phyloP scores from a whole-genome alignment of 2,888 invertebrate genomes.

The Acanthosepion lycidas region DNA sequence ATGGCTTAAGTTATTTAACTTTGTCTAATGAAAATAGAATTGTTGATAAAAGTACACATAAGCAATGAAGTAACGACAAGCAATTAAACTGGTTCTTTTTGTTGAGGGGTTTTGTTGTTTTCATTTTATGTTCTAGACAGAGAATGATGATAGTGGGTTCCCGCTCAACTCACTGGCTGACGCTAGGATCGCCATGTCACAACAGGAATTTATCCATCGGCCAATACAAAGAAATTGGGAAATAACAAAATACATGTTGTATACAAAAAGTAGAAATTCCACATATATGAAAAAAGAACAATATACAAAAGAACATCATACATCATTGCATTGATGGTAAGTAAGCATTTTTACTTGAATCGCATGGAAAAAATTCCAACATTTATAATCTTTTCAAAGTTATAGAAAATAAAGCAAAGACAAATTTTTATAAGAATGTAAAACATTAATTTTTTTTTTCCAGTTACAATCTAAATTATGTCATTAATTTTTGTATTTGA shows the following conservation, averaged over 20 bases:
- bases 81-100: background rate
- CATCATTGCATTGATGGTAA: background rate
- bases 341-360: background rate
- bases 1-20: too few species aligned
- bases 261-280: background rate
- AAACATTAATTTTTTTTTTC: background rate
- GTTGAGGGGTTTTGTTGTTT: background rate
- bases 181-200: slow-evolving; percentile 43
- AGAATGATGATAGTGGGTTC: background rate
- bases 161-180: slow-evolving; percentile 46
- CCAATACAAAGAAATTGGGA: slow-evolving; percentile 13
- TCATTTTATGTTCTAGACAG: background rate
- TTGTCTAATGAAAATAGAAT: too few species aligned
- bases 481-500: too few species aligned
- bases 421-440: background rate
- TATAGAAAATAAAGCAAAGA: background rate
- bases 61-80: background rate
- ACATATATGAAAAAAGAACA: background rate
- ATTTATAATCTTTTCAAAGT: background rate
- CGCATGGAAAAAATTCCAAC: background rate
- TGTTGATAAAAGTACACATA: background rate
- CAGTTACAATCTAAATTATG: background rate
- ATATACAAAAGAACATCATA: background rate
- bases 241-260: background rate
- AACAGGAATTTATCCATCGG: slow-evolving; percentile 45